A percentile compares a stretch with the other conserved stretches of the same genome.
Conservation (phyloP, 1,140 invertebrate species). For the Antheraea pernyi region DNA sequence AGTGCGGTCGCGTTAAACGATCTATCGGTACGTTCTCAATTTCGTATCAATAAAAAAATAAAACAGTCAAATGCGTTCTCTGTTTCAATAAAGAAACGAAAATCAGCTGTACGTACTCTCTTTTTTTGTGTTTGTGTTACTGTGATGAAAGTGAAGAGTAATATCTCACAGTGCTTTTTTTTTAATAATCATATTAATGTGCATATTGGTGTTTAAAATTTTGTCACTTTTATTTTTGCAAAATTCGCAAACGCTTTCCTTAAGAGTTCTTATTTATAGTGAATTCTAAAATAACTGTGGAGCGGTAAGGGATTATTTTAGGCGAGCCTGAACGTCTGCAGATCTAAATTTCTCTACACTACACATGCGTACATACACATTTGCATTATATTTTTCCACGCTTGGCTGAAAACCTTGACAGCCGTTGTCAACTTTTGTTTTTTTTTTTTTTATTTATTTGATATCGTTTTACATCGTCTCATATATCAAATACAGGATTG, state of each 20-base stretch:
- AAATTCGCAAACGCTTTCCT: slow-evolving; percentile 32
- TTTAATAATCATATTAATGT: slow-evolving; percentile 29
- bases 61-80: slow-evolving; percentile 37
- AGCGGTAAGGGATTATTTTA: slow-evolving; percentile 67
- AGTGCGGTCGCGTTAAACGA: slow-evolving; percentile 42
- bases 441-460: not conserved
- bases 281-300: slow-evolving; percentile 60
- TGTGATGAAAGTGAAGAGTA: slow-evolving; percentile 16
- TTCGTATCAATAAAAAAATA: slow-evolving; percentile 22
- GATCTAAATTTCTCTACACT: slow-evolving; percentile 13
- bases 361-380: not conserved
- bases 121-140: slow-evolving; percentile 18
- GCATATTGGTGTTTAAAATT: slow-evolving; percentile 50
- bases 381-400: not conserved
- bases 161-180: slow-evolving; percentile 18
- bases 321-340: slow-evolving; percentile 26
- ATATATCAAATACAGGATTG: not conserved
- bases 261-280: slow-evolving; percentile 53
- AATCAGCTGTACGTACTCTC: not conserved
- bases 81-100: slow-evolving; percentile 7
- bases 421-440: not conserved
- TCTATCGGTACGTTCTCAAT: slow-evolving; percentile 49
- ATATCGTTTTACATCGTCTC: not conserved
- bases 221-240: slow-evolving; percentile 7
- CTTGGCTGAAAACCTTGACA: not conserved